Conservation (phyloP, 2,797 vertebrate species). For the Tadarida brasiliensis region DNA sequence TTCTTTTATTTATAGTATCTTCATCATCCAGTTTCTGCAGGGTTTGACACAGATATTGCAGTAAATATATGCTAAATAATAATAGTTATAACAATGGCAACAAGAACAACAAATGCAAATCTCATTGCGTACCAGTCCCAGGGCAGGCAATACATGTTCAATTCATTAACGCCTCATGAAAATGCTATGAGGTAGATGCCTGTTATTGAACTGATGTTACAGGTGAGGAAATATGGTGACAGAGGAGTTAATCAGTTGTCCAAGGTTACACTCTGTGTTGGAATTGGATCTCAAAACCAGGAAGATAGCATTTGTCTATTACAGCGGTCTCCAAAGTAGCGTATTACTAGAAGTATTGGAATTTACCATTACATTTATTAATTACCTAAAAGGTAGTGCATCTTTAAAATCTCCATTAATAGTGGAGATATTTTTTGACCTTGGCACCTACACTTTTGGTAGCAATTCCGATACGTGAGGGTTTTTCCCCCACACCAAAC, state of each 20-base stretch:
- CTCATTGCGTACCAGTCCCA: background rate
- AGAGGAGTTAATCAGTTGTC: background rate
- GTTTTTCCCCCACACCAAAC: background rate
- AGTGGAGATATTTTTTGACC: background rate
- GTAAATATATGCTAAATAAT: background rate
- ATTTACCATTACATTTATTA: background rate
- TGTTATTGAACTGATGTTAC: background rate
- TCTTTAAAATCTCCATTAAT: background rate
- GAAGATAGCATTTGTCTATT: background rate
- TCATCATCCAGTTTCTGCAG: background rate
- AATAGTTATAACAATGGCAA: background rate
- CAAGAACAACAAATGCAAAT: background rate
- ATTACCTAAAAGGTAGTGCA: background rate
- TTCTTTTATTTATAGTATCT: background rate
- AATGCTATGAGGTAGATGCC: background rate
- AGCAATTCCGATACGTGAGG: background rate
- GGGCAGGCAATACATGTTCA: background rate
- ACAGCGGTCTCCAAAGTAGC: background rate
- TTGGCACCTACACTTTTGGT: background rate
- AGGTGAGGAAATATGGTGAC: background rate
- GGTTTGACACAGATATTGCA: background rate
- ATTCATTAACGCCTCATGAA: constrained; percentile 1
- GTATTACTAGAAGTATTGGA: background rate
- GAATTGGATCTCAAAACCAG: background rate
- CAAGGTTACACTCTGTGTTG: background rate